phyloP scores from a whole-genome alignment of 2,797 vertebrate species.

The Eulemur coronatus region DNA sequence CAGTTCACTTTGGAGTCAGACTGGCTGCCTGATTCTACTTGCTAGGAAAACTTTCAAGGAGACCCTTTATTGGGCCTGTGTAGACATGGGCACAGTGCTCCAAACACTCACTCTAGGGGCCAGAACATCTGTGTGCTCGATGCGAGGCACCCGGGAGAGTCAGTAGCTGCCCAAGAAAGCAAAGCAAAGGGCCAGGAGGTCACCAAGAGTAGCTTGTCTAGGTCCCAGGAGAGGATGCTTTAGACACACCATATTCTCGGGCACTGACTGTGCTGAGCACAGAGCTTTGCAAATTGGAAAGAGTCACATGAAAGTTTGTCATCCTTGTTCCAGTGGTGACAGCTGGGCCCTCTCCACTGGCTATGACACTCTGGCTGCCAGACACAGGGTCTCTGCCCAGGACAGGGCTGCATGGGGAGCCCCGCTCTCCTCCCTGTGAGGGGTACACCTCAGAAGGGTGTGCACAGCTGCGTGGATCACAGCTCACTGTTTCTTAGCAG shows the following conservation, averaged over 20 bases:
- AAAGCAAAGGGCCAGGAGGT: background rate
- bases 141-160: background rate
- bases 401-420: background rate
- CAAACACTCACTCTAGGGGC: accelerated
- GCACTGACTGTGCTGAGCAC: background rate
- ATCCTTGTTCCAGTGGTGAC: background rate
- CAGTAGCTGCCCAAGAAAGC: background rate
- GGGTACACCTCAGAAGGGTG: accelerated
- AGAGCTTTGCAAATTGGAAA: background rate
- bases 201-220: background rate
- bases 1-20: background rate
- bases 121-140: background rate
- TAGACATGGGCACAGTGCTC: background rate
- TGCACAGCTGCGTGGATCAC: background rate
- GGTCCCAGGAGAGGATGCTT: accelerated
- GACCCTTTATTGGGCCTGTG: too few species aligned
- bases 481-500: background rate
- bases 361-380: background rate
- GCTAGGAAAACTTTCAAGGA: background rate
- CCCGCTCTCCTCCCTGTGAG: accelerated
- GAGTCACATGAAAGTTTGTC: background rate
- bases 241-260: accelerated
- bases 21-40: background rate
- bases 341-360: background rate
- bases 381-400: background rate